Percentiles rank a stretch among this genome's conserved stretches.
phyloP scores from a whole-genome alignment of 2,113 vertebrate species.

The Cyphomyrus plagiostoma region DNA sequence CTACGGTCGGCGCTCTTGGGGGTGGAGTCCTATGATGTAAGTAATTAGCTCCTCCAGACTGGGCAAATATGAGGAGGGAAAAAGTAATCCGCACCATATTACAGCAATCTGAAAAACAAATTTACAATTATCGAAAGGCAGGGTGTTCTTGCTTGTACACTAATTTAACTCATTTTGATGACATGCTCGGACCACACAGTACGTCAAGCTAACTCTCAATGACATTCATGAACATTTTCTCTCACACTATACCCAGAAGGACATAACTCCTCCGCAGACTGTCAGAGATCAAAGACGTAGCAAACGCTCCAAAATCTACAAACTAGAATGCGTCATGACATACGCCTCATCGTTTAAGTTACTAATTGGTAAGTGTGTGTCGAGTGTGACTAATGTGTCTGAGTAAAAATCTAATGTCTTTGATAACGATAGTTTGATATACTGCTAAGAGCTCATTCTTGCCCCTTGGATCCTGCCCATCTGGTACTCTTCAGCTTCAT shows the following conservation, averaged over 20 bases:
- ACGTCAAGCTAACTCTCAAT: neutral
- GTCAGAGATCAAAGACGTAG: constrained; percentile 17
- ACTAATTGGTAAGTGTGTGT: constrained; percentile 12
- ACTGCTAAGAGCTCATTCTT: neutral
- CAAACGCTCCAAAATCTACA: neutral
- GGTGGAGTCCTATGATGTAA: neutral
- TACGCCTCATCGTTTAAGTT: neutral
- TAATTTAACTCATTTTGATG: neutral
- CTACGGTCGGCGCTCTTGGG: neutral
- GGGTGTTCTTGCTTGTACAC: neutral
- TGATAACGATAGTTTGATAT: neutral
- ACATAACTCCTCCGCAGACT: neutral
- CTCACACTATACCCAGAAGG: neutral
- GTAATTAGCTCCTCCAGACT: neutral
- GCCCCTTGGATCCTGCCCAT: neutral
- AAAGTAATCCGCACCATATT: constrained; percentile 29
- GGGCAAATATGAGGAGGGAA: neutral
- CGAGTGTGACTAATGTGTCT: neutral
- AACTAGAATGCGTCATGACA: neutral
- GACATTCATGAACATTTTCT: constrained; percentile 21
- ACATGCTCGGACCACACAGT: neutral
- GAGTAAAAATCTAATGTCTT: neutral
- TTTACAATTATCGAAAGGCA: neutral
- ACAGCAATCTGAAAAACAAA: neutral
- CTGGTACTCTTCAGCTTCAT: neutral